Base-by-base conservation (phyloP, 2,888 invertebrate species). In the Lasioglossum leucozonium region DNA sequence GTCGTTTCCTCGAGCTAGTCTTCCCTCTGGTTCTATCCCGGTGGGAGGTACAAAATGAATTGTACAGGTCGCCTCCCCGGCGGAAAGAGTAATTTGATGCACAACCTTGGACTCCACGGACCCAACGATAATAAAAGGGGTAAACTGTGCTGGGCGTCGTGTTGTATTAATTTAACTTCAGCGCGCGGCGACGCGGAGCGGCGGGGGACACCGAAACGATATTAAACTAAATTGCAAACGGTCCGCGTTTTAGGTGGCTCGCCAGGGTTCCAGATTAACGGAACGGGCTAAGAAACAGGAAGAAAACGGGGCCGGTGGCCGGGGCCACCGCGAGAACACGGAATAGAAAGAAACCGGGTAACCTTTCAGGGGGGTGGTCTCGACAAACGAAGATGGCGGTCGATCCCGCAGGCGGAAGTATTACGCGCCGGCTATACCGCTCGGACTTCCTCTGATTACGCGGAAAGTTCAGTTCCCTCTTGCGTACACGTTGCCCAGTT, bases 111-210 rank as follows among this genome's bases (percentile, higher is more conserved):
- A 89, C 77, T 89, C 82, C 72, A 75, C 84, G 86, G 81, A 80
- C 79, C 79, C 71, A 83, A 77, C 85, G 83, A 90, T 87, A 88
- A 90, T 88, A 88, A 90, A 89, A 88, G 87, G 85, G 86, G 79
- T 84, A 88, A 90, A 88, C 82, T 82, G 88, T 65, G 81, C 85
- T 78, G 82, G 69, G 81, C 81, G 86, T 86, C 81, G 85, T 81
- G 86, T 86, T 88, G 88, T 91, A 92, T 93, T 93, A 93, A 93
- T 93, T 93, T 91, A 92, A 93, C 92, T 92, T 91, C 85, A 86
- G 91, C 89, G 84, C 86, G 86, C 82, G 69, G 11, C 40, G 37
- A 4, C 22, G 37, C 4, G 40, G 22, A 10, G 22, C 11, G 13
- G 13, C 40, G 40, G n/a, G 69, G 62, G 77, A 76, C 76, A 84